A percentile compares a stretch with the other conserved stretches of the same genome.
phyloP scores from a whole-genome alignment of 2,888 invertebrate genomes.

The Hyles lineata region DNA sequence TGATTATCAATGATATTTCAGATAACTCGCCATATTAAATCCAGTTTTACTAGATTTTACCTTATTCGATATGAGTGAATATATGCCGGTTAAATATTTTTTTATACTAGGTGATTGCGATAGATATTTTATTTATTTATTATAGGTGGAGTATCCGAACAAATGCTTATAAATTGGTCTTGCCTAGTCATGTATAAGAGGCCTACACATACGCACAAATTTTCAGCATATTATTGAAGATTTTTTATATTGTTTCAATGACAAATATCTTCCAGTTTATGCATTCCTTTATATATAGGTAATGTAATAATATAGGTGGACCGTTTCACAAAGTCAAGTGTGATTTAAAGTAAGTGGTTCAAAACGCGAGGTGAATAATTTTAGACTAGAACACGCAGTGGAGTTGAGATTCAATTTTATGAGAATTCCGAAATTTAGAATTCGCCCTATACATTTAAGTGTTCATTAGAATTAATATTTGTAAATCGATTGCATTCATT shows the following conservation, averaged over 20 bases:
- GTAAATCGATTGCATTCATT: constrained; percentile 74
- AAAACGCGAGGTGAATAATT: constrained; percentile 67
- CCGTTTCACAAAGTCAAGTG: constrained; percentile 61
- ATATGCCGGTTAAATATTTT: constrained; percentile 28
- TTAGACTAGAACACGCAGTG: constrained; percentile 68
- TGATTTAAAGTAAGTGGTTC: constrained; percentile 80
- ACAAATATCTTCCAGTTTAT: constrained; percentile 71
- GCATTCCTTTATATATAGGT: constrained; percentile 74
- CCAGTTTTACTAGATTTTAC: constrained; percentile 1
- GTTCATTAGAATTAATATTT: constrained; percentile 81
- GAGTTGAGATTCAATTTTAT: constrained; percentile 76
- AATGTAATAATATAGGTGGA: constrained; percentile 53
- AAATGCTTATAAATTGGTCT: constrained; percentile 54
- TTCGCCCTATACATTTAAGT: constrained; percentile 78
- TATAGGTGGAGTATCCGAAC: constrained; percentile 15
- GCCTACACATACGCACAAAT: constrained; percentile 78
- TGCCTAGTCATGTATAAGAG: constrained; percentile 80
- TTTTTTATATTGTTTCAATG: constrained; percentile 33
- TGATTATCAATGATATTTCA: background rate
- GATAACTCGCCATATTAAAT: background rate
- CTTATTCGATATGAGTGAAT: background rate
- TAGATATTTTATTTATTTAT: constrained; percentile 30
- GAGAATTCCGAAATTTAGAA: constrained; percentile 67
- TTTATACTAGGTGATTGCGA: constrained; percentile 16
- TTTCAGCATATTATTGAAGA: constrained; percentile 39